Percentiles rank a stretch among this genome's conserved stretches.
These are phyloP conservation scores for chimpanzee (Pan troglodytes) DNA, from an alignment of 2,113 vertebrate genomes.

Conservation along the genomic window DNA sequence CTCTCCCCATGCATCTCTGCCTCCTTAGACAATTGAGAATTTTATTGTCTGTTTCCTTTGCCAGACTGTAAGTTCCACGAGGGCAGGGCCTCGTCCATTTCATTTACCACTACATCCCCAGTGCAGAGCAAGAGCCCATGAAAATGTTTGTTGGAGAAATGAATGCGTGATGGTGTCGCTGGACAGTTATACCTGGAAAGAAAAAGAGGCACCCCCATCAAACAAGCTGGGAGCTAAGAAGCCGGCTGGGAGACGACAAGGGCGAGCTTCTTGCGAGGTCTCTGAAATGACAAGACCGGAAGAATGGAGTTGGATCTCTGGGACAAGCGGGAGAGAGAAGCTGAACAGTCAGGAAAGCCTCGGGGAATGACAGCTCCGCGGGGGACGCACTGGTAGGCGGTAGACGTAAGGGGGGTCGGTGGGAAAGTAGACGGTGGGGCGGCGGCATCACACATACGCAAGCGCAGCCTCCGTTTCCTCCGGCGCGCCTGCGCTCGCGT, in stretches of 20 bases:
- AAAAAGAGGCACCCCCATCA: background rate
- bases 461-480: background rate
- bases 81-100: background rate
- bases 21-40: background rate
- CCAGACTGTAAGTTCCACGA: background rate
- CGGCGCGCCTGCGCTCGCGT: constrained; percentile 17
- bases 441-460: background rate
- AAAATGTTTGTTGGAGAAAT: background rate
- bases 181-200: background rate
- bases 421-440: background rate
- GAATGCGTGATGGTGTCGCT: background rate
- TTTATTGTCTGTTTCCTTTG: background rate
- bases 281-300: background rate
- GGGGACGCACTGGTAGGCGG: rapidly evolving
- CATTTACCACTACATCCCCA: background rate
- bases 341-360: rapidly evolving
- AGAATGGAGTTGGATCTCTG: background rate
- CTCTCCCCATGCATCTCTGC: constrained; percentile 63
- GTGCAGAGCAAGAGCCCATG: background rate
- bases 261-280: background rate
- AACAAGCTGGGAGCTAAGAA: background rate
- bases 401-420: rapidly evolving
- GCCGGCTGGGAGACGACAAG: background rate
- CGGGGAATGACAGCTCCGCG: rapidly evolving
- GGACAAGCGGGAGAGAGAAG: background rate